A percentile compares a stretch with the other conserved stretches of the same genome.
Conservation (phyloP, 2,888 invertebrate species). For the Orthosia gothica region DNA sequence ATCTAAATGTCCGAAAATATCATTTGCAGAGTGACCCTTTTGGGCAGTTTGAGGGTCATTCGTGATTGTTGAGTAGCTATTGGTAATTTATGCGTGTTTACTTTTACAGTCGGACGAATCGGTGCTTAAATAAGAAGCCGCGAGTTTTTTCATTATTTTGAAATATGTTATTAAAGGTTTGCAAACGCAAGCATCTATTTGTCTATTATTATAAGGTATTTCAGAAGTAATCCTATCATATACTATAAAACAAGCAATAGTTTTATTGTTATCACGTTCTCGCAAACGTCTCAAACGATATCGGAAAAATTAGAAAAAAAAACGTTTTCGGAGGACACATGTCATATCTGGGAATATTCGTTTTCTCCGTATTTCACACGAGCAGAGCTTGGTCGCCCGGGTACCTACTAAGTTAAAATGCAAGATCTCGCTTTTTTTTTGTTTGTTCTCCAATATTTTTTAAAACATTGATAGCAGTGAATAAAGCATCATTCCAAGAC, state of each 20-base stretch:
- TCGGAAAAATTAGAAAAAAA: too few relatives aligned
- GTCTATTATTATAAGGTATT: not conserved
- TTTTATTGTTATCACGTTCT: too few relatives aligned
- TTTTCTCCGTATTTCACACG: too few relatives aligned
- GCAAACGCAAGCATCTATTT: not conserved
- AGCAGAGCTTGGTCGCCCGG: too few relatives aligned
- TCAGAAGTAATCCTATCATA: not conserved
- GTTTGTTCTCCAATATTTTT: not conserved
- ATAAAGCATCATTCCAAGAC: not conserved
- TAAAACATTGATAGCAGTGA: not conserved
- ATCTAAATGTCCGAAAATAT: conserved; percentile 59
- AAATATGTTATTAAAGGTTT: not conserved
- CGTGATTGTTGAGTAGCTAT: conserved; percentile 38
- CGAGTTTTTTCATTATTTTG: not conserved
- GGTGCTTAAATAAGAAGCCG: not conserved
- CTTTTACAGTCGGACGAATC: not conserved
- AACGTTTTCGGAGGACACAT: too few relatives aligned
- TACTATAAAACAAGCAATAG: too few relatives aligned
- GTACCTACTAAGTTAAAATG: too few relatives aligned
- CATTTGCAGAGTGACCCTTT: conserved; percentile 41
- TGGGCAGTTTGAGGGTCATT: conserved; percentile 30
- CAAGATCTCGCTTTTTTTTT: too few relatives aligned
- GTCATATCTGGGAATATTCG: too few relatives aligned
- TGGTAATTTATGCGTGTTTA: conserved; percentile 42
- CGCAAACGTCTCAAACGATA: too few relatives aligned